Evolutionary conservation across 2,888 invertebrate species (phyloP).

Genomic region (Panzeria rudis): DNA sequence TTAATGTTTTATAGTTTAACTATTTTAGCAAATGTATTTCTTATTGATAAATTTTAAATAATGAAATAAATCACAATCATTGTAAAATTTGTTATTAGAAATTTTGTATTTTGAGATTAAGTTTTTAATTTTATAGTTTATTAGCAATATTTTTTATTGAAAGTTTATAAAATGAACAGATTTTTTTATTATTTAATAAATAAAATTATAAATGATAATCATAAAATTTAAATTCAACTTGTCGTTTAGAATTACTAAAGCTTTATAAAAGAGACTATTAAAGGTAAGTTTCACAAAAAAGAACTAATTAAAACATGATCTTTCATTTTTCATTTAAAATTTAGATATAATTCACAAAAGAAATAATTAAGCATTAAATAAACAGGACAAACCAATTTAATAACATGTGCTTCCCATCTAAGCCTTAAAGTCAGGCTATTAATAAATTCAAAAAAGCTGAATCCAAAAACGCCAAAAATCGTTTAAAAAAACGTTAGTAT

Average conservation of each 20-base stretch:
- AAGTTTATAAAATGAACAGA: constrained; percentile 66
- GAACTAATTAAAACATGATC: no score
- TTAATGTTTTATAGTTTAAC: constrained; percentile 60
- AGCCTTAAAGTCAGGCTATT: no score
- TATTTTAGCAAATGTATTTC: constrained; percentile 61
- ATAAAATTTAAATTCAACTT: constrained; percentile 29
- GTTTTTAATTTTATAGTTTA: constrained; percentile 64
- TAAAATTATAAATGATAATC: constrained; percentile 62
- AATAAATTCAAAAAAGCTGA: no score
- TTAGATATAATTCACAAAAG: no score
- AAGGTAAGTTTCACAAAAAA: constrained; percentile 10
- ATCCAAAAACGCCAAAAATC: no score
- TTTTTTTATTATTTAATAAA: constrained; percentile 67
- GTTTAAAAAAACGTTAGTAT: no score
- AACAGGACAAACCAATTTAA: no score
- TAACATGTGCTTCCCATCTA: no score
- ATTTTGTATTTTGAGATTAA: constrained; percentile 68
- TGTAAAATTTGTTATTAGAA: constrained; percentile 66
- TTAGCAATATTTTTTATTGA: constrained; percentile 62
- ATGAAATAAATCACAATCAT: constrained; percentile 48
- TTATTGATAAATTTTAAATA: constrained; percentile 48
- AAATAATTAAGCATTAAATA: no score
- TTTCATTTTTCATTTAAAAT: no score
- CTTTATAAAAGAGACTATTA: background rate
- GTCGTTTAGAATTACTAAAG: background rate